phyloP scores from a whole-genome alignment of 1,140 invertebrate genomes.

The Hyposmocoma kahamanoa region DNA sequence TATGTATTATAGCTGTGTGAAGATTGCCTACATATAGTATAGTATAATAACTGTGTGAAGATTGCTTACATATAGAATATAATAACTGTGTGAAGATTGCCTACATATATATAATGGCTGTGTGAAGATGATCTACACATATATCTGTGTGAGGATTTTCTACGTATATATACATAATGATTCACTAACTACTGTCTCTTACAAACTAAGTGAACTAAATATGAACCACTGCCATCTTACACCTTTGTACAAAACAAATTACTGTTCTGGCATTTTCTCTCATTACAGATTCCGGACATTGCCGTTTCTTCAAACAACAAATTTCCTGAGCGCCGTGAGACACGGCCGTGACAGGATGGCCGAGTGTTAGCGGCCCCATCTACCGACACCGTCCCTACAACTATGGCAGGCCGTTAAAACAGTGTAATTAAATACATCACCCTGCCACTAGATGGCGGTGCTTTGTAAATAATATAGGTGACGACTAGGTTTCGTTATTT shows the following conservation, averaged over 20 bases:
- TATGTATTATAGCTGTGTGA: too few species aligned
- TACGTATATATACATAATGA: not conserved
- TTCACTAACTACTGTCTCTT: not conserved
- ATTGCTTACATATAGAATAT: too few species aligned
- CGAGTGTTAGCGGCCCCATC: not conserved
- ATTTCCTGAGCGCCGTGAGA: not conserved
- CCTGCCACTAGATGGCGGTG: too few species aligned
- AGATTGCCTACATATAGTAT: too few species aligned
- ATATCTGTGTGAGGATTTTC: not conserved
- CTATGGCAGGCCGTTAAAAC: not conserved
- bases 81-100: too few species aligned
- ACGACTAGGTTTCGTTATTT: too few species aligned
- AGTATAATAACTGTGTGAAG: too few species aligned
- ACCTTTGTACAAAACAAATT: not conserved
- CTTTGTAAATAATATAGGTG: too few species aligned
- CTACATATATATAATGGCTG: too few species aligned
- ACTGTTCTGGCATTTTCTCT: not conserved
- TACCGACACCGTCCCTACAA: not conserved
- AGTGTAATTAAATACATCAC: too few species aligned
- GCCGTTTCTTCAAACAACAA: not conserved
- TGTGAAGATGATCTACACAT: too few species aligned
- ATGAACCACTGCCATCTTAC: not conserved
- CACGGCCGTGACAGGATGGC: not conserved
- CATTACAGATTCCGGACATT: not conserved
- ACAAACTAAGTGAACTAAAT: not conserved